Base-by-base conservation (phyloP, 2,113 vertebrate species). In the Sisor rabdophorus region DNA sequence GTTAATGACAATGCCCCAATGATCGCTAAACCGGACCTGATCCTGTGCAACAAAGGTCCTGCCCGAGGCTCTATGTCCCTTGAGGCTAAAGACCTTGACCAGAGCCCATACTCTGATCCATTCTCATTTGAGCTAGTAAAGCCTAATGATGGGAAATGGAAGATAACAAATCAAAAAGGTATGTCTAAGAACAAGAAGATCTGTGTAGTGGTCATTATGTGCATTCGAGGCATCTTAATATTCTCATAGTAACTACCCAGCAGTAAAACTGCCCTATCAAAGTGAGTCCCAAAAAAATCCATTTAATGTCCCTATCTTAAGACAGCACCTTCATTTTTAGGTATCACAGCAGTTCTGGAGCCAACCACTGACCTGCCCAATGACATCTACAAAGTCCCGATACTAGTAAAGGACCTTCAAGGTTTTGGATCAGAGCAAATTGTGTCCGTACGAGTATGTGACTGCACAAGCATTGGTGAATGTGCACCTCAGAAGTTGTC, bases 1-100 rank as follows among this genome's bases (percentile, higher is more conserved):
- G 77, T 84, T 7, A 93, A 94, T 75, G 94, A 94, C 76, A 90
- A 93, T 61, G 8, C 71, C 4, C 95, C 94, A 0, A 32, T 74
- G 1, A 78, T 95, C 8, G 0, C 19, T 2, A 50, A 40, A 0
- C 36, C 0, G 0, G 75, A 89, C 0, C 79, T 85, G 2, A 85
- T 81, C 8, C 86, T 95, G 67, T 96, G 95, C 26, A 75, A 58
- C 28, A 63, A 81, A 87, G 84, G 78, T 52, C 86, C 69, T 80
- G 65, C 28, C 36, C 70, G 55, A 55, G 86, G 5, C 72, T 92
- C 77, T 69, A 85, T 83, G 54, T 47, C 77, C 63, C 77, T 86
- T 11, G 7, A 81, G 22, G 91, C 92, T 7, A 0, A 73, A 24
- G 93, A 94, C 50, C 68, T 1, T 0, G 94, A 95, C 54, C 82